Evolutionary conservation across 2,888 invertebrate species (phyloP).

Genomic region (Portevinia maculata): DNA sequence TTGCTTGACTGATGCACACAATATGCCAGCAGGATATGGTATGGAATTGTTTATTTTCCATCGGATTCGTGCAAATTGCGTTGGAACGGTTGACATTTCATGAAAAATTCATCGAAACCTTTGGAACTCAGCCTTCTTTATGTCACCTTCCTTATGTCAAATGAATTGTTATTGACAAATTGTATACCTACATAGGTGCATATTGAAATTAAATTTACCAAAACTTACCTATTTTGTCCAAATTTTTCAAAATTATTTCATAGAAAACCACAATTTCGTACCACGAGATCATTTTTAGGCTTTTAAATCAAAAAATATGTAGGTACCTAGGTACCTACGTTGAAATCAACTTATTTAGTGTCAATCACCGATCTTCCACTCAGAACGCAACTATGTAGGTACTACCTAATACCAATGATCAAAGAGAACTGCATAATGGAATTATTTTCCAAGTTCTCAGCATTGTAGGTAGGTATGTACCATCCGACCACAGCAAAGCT

Average conservation of each 20-base stretch:
- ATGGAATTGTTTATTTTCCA: no score
- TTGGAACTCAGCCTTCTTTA: no score
- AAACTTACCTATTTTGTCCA: conserved; percentile 42
- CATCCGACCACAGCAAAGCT: conserved; percentile 3
- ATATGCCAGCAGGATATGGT: no score
- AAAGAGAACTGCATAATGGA: conserved; percentile 46
- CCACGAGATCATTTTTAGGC: conserved; percentile 23
- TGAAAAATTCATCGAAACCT: no score
- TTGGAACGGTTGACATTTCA: no score
- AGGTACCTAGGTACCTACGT: neutral
- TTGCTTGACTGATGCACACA: no score
- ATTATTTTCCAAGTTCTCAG: conserved; percentile 16
- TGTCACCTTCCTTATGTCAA: no score
- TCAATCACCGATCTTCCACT: neutral
- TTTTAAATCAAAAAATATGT: neutral
- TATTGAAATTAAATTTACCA: neutral
- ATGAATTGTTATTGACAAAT: no score
- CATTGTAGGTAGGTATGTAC: no score
- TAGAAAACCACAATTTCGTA: conserved; percentile 1
- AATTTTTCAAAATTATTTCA: conserved; percentile 6
- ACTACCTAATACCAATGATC: conserved; percentile 19
- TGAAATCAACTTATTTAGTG: neutral
- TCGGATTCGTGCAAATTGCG: no score
- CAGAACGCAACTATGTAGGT: neutral
- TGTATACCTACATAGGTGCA: neutral